These are phyloP conservation scores for Procambarus clarkii DNA, from an alignment of 1,140 invertebrate genomes.

Conservation along the genomic window DNA sequence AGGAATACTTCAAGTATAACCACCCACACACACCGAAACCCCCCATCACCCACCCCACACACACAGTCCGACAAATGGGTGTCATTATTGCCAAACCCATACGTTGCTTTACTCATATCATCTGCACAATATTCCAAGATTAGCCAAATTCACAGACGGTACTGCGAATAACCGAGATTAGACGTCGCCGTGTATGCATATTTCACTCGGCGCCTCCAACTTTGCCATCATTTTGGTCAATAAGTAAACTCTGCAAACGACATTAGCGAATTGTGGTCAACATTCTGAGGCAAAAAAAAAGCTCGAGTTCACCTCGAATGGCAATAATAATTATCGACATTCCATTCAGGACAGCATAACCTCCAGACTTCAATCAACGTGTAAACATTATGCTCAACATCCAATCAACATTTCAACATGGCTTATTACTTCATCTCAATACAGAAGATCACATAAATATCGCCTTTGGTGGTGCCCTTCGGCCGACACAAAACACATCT, in stretches of 20 bases:
- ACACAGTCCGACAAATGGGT: neutral
- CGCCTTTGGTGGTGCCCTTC: neutral
- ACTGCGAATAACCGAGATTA: neutral
- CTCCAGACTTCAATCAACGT: constrained; percentile 23
- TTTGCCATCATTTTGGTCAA: neutral
- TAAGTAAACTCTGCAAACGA: neutral
- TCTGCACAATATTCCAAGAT: neutral
- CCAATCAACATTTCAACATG: constrained; percentile 31
- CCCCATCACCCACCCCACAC: no score
- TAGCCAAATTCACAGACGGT: neutral
- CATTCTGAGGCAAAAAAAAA: neutral
- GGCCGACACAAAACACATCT: constrained; percentile 5
- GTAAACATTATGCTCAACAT: constrained; percentile 23
- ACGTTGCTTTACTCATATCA: neutral
- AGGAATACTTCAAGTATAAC: no score
- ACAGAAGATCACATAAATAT: constrained; percentile 31
- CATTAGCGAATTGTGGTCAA: neutral
- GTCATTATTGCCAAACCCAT: neutral
- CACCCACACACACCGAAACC: neutral
- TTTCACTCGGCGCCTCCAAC: neutral
- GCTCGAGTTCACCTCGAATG: neutral
- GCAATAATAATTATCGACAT: neutral
- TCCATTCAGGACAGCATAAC: neutral
- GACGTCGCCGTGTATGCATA: neutral
- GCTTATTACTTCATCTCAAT: constrained; percentile 38